Conservation (phyloP, 2,797 vertebrate genomes). For the Poliocrania exsul region DNA sequence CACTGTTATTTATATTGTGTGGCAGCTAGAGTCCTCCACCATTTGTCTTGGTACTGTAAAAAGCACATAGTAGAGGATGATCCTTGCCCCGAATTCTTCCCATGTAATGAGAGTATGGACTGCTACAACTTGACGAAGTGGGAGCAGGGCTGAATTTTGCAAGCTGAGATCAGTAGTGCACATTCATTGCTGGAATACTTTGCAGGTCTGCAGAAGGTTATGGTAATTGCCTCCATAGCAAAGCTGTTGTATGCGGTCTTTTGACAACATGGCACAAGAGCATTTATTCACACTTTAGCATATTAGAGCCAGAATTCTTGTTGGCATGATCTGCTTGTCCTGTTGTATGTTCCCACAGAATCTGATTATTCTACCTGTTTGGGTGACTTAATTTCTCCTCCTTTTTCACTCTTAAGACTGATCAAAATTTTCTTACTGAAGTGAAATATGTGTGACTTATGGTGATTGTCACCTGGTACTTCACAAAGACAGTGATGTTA, state of each 20-base stretch:
- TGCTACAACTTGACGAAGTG: neutral
- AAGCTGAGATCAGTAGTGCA: neutral
- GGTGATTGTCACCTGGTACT: neutral
- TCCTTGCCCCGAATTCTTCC: neutral
- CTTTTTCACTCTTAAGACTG: neutral
- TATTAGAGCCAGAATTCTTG: neutral
- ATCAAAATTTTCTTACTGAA: neutral
- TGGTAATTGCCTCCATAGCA: neutral
- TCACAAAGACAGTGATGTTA: slow-evolving; percentile 34
- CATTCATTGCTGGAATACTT: neutral
- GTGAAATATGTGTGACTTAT: neutral
- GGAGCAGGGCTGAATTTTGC: neutral
- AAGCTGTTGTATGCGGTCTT: neutral
- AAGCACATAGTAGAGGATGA: neutral
- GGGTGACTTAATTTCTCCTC: neutral
- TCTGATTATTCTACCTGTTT: neutral
- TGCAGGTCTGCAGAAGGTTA: neutral
- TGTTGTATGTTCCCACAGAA: neutral
- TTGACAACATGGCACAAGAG: neutral
- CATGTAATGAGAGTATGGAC: neutral
- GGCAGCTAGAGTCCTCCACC: neutral
- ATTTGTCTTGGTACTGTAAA: neutral
- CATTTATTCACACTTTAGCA: neutral
- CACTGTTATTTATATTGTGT: neutral
- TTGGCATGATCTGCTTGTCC: neutral